Conservation (phyloP, 2,113 vertebrate species). For the Climacteris rufus region DNA sequence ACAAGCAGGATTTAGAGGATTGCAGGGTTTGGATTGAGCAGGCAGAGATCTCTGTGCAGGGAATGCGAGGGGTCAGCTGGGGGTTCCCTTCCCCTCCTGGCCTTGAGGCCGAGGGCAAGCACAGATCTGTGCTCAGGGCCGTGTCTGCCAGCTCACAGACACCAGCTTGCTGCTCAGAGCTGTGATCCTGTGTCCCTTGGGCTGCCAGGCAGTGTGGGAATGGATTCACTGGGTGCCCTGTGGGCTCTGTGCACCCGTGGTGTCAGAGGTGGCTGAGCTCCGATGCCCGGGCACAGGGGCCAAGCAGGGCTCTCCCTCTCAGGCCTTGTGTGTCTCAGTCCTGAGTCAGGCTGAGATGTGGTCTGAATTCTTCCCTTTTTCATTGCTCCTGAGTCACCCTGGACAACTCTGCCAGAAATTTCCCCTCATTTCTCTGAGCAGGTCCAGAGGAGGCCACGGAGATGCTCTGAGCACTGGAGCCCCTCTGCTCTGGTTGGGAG, state of each 20-base stretch:
- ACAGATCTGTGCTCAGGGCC: no score
- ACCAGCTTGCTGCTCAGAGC: background rate
- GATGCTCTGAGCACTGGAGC: background rate
- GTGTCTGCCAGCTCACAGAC: background rate
- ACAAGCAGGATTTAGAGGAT: background rate
- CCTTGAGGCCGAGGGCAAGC: background rate
- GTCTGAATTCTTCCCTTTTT: background rate
- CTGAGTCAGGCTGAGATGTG: background rate
- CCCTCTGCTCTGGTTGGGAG: background rate
- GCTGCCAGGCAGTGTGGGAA: background rate
- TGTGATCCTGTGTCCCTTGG: background rate
- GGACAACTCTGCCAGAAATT: background rate
- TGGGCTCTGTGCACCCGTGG: rapidly evolving
- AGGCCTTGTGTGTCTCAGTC: rapidly evolving
- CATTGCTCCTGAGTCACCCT: background rate
- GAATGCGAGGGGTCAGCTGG: background rate
- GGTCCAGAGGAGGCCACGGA: background rate
- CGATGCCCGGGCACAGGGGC: rapidly evolving
- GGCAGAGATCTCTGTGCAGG: background rate
- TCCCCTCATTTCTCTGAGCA: background rate
- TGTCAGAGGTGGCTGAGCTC: background rate
- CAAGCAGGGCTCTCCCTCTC: background rate
- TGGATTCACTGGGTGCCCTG: background rate
- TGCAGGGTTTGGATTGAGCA: background rate
- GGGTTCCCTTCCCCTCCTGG: rapidly evolving